A percentile compares a stretch with the other conserved stretches of the same genome.
Conservation (phyloP, 1,140 invertebrate genomes). For the Drosophila kohkoa region DNA sequence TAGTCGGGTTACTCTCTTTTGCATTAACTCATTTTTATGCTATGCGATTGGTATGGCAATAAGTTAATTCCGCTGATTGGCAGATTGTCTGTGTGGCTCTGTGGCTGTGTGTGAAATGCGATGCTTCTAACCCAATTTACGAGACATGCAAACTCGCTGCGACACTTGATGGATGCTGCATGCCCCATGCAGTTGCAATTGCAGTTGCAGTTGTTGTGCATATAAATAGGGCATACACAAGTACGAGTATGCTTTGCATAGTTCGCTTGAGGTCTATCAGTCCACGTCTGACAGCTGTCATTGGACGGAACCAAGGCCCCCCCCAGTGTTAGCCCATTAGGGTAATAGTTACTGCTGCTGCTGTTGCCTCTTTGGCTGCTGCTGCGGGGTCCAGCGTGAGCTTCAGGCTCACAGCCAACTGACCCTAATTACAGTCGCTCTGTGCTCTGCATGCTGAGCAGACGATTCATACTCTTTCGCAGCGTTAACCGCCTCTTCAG, state of each 20-base stretch:
- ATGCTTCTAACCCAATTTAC: slow-evolving; percentile 76
- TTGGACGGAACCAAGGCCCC: slow-evolving; percentile 45
- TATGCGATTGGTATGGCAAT: slow-evolving; percentile 55
- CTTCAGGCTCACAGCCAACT: slow-evolving; percentile 44
- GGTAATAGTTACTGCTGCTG: slow-evolving; percentile 17
- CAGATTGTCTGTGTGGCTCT: slow-evolving; percentile 49
- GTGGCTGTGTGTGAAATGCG: slow-evolving; percentile 52
- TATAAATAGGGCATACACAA: slow-evolving; percentile 15
- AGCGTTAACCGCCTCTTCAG: not conserved
- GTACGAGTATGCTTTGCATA: slow-evolving; percentile 8
- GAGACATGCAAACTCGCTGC: slow-evolving; percentile 33
- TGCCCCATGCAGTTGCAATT: slow-evolving; percentile 10
- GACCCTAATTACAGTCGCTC: slow-evolving; percentile 67
- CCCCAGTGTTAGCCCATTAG: slow-evolving; percentile 41
- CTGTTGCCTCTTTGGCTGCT: slow-evolving; percentile 1
- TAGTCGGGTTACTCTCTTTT: slow-evolving; percentile 43
- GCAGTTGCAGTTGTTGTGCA: slow-evolving; percentile 8
- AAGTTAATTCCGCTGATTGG: slow-evolving; percentile 61
- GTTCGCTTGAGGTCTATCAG: slow-evolving; percentile 41
- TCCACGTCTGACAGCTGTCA: slow-evolving; percentile 57
- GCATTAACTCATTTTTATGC: slow-evolving; percentile 56
- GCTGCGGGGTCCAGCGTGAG: slow-evolving; percentile 15
- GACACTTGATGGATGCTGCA: slow-evolving; percentile 39
- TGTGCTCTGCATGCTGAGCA: slow-evolving; percentile 33
- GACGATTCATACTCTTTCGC: not conserved